Evolutionary conservation across 2,797 vertebrate species (phyloP), one percentile per base, ranked within the genome.

Genomic region (Falco naumanni): DNA sequence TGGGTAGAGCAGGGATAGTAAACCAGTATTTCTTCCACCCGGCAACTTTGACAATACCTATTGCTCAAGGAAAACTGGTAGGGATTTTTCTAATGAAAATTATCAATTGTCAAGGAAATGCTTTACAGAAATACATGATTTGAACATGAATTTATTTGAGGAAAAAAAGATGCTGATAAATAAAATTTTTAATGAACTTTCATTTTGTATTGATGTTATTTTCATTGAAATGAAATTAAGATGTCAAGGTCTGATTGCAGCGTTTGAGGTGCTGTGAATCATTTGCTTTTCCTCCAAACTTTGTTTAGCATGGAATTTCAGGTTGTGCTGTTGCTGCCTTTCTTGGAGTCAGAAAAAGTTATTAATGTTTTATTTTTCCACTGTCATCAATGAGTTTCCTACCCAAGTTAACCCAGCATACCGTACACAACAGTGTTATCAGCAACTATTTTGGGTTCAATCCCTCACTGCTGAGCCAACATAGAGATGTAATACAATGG

Each of bases 211-310:
- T 47, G 13, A 16, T 37, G 21, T 56, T 59, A 11, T 39, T 70
- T 50, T 56, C 18, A 10, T 4, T 70, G 45, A 39, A 53, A n/a
- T 60, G 31, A 53, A 80, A 8, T 21, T 13, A 47, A 33, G 43
- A 47, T 47, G 11, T 13, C 16, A 13, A 3, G 33, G 29, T 65
- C 28, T 0, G 0, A 87, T 37, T 0, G 1, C 20, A 37, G 31
- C 1, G 0, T 71, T 68, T 60, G 69, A 81, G 45, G 16, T 29
- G 24, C 39, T 0, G 0, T 29, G 29, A 43, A 11, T 21, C 8
- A 16, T 51, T 60, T 64, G 33, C 21, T 83, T 77, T 90, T 65
- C 48, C 66, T 22, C 33, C 17, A 57, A 33, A 21, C 48, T 60
- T 53, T 54, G 10, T 10, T 65, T 16, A 31, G 26, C 5, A 1